Conservation (phyloP, 1,140 invertebrate genomes). For the Drosophila fuyamai region DNA sequence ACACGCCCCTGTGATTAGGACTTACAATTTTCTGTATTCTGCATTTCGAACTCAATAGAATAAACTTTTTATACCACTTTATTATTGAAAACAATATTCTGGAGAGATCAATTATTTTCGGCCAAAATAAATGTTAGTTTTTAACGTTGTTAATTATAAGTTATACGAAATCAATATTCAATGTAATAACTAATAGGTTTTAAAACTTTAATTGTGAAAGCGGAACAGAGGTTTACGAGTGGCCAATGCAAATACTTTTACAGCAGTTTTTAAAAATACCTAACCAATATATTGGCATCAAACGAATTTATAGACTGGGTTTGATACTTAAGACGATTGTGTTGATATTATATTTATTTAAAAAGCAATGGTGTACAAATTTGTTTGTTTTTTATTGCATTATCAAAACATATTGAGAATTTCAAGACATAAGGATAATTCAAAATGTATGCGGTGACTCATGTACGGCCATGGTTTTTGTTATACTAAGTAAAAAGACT, state of each 20-base stretch:
- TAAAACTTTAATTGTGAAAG: conserved; percentile 20
- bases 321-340: conserved; percentile 14
- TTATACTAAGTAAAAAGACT: conserved; percentile 9
- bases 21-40: conserved; percentile 52
- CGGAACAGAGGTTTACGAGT: conserved; percentile 8
- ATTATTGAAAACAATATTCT: conserved; percentile 50
- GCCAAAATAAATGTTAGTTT: conserved; percentile 43
- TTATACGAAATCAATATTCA: conserved; percentile 33
- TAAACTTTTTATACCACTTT: conserved; percentile 58
- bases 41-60: conserved; percentile 56
- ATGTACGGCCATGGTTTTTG: conserved; percentile 12
- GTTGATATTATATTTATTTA: conserved; percentile 2
- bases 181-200: conserved; percentile 38
- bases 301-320: conserved; percentile 42
- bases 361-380: conserved; percentile 1
- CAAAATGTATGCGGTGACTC: conserved; percentile 12
- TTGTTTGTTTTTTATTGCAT: conserved; percentile 5
- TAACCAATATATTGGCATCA: conserved; percentile 21
- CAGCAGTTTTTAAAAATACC: conserved; percentile 28
- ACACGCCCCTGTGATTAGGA: conserved; percentile 76
- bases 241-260: conserved; percentile 32
- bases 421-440: conserved; percentile 6
- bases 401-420: not conserved
- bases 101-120: conserved; percentile 46
- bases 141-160: conserved; percentile 44